These are phyloP conservation scores for Yponomeuta evonymella DNA, from an alignment of 2,888 invertebrate genomes.

Conservation along the genomic window DNA sequence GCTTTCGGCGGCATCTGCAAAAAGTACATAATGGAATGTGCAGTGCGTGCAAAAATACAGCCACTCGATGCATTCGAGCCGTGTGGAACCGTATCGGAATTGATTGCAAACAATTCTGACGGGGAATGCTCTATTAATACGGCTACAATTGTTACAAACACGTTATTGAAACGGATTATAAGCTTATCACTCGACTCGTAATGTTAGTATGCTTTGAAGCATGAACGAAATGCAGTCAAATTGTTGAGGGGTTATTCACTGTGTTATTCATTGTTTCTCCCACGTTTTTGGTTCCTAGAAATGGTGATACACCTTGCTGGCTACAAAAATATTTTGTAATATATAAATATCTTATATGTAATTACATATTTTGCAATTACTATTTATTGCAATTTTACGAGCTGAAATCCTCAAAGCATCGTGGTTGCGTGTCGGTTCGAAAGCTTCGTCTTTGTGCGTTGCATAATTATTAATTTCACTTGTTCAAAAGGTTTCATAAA, in stretches of 20 bases:
- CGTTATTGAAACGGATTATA: not conserved
- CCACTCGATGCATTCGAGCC: conserved; percentile 4
- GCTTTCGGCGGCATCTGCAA: conserved; percentile 72
- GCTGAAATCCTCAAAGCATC: not conserved
- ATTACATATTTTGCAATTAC: not conserved
- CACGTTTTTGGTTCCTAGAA: not conserved
- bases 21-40: conserved; percentile 60
- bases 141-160: not conserved
- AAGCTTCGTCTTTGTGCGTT: conserved; percentile 7
- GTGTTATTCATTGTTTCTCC: not conserved
- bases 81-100: conserved; percentile 3
- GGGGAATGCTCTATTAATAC: not conserved
- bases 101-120: conserved; percentile 9
- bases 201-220: not conserved
- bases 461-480: conserved; percentile 6
- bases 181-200: not conserved
- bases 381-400: not conserved
- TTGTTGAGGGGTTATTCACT: conserved; percentile 1
- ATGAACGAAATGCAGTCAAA: not conserved
- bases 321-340: not conserved
- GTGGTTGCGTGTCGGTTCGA: not conserved
- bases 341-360: not conserved
- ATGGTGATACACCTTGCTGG: not conserved
- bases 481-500: not conserved
- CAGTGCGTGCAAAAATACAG: conserved; percentile 7